A percentile compares a stretch with the other conserved stretches of the same genome.
These are phyloP conservation scores for Ceratina calcarata DNA, from an alignment of 1,140 invertebrate genomes.

Conservation along the genomic window DNA sequence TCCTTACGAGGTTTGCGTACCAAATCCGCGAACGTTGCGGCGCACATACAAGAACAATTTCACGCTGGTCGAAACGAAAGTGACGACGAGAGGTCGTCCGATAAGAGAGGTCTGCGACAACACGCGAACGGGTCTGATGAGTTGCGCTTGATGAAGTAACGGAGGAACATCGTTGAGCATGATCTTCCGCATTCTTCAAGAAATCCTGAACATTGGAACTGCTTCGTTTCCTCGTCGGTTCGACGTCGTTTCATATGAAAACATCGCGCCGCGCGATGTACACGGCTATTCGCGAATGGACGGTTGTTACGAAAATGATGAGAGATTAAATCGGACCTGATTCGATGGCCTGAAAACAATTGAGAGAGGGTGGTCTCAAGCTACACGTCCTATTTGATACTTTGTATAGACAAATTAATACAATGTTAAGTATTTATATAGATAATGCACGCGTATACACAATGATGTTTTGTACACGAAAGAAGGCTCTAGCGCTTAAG, in stretches of 20 bases:
- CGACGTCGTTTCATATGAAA: background rate
- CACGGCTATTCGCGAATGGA: background rate
- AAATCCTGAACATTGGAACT: background rate
- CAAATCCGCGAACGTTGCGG: slow-evolving; percentile 69
- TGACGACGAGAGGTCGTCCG: slow-evolving; percentile 56
- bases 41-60: slow-evolving; percentile 73
- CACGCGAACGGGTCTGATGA: slow-evolving; percentile 68
- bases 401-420: background rate
- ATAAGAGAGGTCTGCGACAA: slow-evolving; percentile 70
- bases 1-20: slow-evolving; percentile 79
- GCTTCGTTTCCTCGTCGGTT: background rate
- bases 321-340: background rate
- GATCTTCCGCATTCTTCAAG: background rate
- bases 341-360: background rate
- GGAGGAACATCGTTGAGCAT: background rate
- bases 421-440: slow-evolving; percentile 32
- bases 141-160: slow-evolving; percentile 62
- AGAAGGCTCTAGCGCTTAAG: background rate
- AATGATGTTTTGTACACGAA: slow-evolving; percentile 26
- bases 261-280: background rate
- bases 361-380: background rate
- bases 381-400: background rate
- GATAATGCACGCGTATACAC: slow-evolving; percentile 12
- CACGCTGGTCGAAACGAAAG: slow-evolving; percentile 48
- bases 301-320: background rate